These are phyloP conservation scores for Conus canariensis DNA, from an alignment of 2,888 invertebrate species.

Conservation along the genomic window DNA sequence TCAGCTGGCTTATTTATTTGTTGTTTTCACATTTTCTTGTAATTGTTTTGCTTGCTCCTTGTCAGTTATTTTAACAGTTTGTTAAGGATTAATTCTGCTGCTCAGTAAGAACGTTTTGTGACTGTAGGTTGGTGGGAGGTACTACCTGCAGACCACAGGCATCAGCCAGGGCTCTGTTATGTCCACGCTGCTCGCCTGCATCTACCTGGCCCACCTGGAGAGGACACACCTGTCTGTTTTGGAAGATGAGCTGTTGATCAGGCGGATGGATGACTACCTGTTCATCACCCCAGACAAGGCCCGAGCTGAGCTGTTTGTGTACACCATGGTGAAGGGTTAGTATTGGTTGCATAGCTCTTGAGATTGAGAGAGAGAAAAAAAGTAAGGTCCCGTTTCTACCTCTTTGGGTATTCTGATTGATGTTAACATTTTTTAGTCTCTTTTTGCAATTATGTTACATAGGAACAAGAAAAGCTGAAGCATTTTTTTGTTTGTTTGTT, in stretches of 20 bases:
- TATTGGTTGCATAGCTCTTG: not conserved
- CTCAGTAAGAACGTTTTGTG: not conserved
- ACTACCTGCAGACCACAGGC: slow-evolving; percentile 65
- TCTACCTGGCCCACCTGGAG: slow-evolving; percentile 76
- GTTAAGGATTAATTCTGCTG: too few species aligned
- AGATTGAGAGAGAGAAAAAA: too few species aligned
- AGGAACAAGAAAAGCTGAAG: too few species aligned
- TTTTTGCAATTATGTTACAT: too few species aligned
- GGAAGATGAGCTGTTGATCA: slow-evolving; percentile 66
- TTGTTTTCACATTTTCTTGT: too few species aligned
- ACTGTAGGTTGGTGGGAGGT: slow-evolving; percentile 61
- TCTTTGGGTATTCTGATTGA: too few species aligned
- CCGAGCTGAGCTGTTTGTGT: slow-evolving; percentile 65
- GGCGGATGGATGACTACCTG: slow-evolving; percentile 75
- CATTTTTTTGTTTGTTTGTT: too few species aligned
- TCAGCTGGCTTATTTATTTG: too few species aligned
- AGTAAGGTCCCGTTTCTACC: too few species aligned
- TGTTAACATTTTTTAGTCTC: too few species aligned
- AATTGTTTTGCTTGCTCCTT: too few species aligned
- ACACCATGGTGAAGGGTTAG: slow-evolving; percentile 62
- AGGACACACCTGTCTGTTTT: slow-evolving; percentile 43
- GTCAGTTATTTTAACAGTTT: too few species aligned
- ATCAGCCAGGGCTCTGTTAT: slow-evolving; percentile 75
- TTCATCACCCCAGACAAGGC: slow-evolving; percentile 68
- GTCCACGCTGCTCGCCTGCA: slow-evolving; percentile 72